phyloP scores from a whole-genome alignment of 2,888 invertebrate genomes.

The Anodontia alba region DNA sequence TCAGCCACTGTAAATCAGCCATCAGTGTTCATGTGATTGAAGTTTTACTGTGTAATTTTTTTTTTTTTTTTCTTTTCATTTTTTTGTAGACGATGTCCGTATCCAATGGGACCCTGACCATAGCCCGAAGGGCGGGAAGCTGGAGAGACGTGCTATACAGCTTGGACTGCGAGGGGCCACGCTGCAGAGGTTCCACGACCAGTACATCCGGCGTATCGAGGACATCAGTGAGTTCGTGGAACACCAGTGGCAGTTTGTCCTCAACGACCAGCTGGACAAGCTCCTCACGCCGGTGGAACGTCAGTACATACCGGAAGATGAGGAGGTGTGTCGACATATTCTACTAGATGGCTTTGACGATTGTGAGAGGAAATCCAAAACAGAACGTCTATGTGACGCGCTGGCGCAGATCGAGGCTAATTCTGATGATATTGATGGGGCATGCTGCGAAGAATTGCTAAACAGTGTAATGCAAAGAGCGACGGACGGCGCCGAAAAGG shows the following conservation, averaged over 20 bases:
- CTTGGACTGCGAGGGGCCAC: slow-evolving; percentile 74
- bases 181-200: slow-evolving; percentile 61
- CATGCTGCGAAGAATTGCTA: slow-evolving; percentile 16
- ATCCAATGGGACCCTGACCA: slow-evolving; percentile 81
- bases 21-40: too few relatives aligned
- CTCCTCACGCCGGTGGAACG: slow-evolving; percentile 62
- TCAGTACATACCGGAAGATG: slow-evolving; percentile 50
- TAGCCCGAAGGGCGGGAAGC: slow-evolving; percentile 63
- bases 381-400: neutral
- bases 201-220: slow-evolving; percentile 69
- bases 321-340: slow-evolving; percentile 42
- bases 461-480: neutral
- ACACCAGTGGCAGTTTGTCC: slow-evolving; percentile 57
- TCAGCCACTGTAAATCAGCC: too few relatives aligned
- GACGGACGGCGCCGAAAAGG: neutral
- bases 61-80: too few relatives aligned
- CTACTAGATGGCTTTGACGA: slow-evolving; percentile 27
- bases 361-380: neutral
- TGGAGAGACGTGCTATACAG: slow-evolving; percentile 73
- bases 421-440: neutral
- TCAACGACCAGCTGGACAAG: slow-evolving; percentile 41
- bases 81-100: slow-evolving; percentile 56
- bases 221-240: slow-evolving; percentile 77
- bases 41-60: too few relatives aligned
- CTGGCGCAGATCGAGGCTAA: neutral